These are phyloP conservation scores for Drosophila persimilis DNA, from an alignment of 1,140 invertebrate species.

Conservation along the genomic window DNA sequence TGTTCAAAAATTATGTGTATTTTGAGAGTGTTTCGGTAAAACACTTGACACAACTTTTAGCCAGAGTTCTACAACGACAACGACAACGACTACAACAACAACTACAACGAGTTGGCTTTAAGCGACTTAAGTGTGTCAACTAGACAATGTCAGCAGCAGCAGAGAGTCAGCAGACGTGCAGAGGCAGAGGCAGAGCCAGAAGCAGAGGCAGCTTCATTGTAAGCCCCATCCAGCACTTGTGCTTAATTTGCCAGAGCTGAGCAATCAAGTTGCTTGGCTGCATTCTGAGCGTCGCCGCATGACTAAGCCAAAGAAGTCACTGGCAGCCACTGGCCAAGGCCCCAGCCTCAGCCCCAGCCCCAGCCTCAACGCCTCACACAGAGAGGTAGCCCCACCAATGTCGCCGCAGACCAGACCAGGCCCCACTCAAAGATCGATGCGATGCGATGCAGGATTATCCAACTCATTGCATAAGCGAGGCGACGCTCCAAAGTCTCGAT, in stretches of 20 bases:
- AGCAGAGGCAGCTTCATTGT: no score
- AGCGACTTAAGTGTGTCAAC: slow-evolving; percentile 80
- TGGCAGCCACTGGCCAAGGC: slow-evolving; percentile 53
- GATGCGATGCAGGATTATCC: slow-evolving; percentile 28
- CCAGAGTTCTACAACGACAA: slow-evolving; percentile 62
- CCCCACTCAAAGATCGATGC: no score
- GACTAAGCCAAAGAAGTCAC: slow-evolving; percentile 76
- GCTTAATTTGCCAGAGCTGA: slow-evolving; percentile 72
- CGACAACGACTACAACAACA: not conserved
- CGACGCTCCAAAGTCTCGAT: slow-evolving; percentile 42
- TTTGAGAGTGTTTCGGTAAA: slow-evolving; percentile 44
- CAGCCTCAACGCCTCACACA: slow-evolving; percentile 2
- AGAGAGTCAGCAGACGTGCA: slow-evolving; percentile 8
- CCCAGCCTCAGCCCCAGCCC: slow-evolving; percentile 18
- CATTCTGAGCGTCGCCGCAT: slow-evolving; percentile 68
- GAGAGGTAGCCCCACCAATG: slow-evolving; percentile 29
- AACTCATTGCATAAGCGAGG: slow-evolving; percentile 49
- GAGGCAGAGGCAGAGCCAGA: slow-evolving; percentile 3
- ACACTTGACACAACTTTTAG: slow-evolving; percentile 62
- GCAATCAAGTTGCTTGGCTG: slow-evolving; percentile 72
- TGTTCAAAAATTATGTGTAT: slow-evolving; percentile 15
- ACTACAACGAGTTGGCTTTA: slow-evolving; percentile 40
- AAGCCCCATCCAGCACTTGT: slow-evolving; percentile 46
- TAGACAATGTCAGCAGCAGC: slow-evolving; percentile 72
- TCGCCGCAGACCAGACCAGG: slow-evolving; percentile 3